Evolutionary conservation across 2,797 vertebrate species (phyloP), one percentile per base, ranked within the genome.

Genomic region (Peromyscus eremicus): DNA sequence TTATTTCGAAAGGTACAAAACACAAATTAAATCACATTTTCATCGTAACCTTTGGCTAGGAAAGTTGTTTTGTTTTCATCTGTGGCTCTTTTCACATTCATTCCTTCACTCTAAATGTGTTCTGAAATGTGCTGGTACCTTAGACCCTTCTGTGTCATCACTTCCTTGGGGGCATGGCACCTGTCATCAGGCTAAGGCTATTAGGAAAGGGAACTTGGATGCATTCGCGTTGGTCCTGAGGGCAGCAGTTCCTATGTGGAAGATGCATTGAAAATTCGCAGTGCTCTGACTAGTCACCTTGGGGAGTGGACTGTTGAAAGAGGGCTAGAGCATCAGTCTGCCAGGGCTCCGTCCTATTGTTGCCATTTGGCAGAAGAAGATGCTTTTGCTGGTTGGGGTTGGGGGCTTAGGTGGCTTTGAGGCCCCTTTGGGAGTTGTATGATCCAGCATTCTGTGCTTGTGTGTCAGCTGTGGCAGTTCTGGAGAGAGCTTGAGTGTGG

Each of bases 1-100:
- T 89, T 90, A 80, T 93, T 95, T 92, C 43, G 52, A 87, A 96
- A 96, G 91, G 81, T n/a, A 90, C 93, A 95, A 90, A 97, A 95
- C 92, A 95, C 89, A 88, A 92, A 97, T 96, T 96, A 95, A 94
- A 93, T 82, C 83, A 80, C 81, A 55, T 94, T 92, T 95, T 81
- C 89, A 32, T 64, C 4, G 80, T 89, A 55, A 82, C 83, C 91
- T 88, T 92, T 52, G 60, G 71, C 73, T 75, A 66, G 94, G 46
- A 83, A 81, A 91, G 71, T 91, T 92, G 94, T 93, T 94, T 55
- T 96, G 92, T 93, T 94, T 96, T 94, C 0, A 0, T 88, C 43
- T 14, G 0, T 19, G 9, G 55, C 49, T 64, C 77, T 60, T 46
- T 29, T 12, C 66, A 0, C 2, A 13, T 71, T 85, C 2, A 13